Evolutionary conservation across 2,113 vertebrate species (phyloP).

Genomic region (Steatornis caripensis): DNA sequence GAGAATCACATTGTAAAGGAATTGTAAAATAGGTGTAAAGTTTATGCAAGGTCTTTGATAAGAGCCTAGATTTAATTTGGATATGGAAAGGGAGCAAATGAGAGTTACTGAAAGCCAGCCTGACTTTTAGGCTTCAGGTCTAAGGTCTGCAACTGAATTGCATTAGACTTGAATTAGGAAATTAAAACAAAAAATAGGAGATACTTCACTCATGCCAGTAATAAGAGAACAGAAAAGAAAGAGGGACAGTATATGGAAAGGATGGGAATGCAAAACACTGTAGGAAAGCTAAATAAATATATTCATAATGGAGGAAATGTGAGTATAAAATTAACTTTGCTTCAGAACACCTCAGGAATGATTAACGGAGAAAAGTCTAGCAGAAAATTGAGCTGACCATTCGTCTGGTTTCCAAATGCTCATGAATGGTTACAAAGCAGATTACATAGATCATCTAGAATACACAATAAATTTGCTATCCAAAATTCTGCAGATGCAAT

Average conservation of each 20-base stretch:
- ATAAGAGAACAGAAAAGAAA: background rate
- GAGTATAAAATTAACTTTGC: background rate
- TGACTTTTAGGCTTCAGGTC: background rate
- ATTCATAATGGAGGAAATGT: background rate
- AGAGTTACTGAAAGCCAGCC: background rate
- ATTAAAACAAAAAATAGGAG: background rate
- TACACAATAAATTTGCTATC: background rate
- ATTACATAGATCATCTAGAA: background rate
- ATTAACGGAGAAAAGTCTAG: background rate
- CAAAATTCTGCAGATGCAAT: background rate
- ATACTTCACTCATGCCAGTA: background rate
- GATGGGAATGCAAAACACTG: background rate
- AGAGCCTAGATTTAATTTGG: conserved; percentile 10
- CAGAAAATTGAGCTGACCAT: background rate
- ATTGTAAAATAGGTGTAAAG: background rate
- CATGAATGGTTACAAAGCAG: background rate
- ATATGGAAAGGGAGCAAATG: background rate
- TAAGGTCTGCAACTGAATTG: conserved; percentile 1
- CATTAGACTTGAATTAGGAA: conserved; percentile 21
- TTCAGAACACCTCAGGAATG: background rate
- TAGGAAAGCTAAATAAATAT: background rate
- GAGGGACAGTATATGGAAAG: background rate
- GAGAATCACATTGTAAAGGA: background rate
- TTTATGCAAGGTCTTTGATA: background rate
- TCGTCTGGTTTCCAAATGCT: background rate